These are phyloP conservation scores for Apolygus lucorum DNA, from an alignment of 1,140 invertebrate species.

Conservation along the genomic window DNA sequence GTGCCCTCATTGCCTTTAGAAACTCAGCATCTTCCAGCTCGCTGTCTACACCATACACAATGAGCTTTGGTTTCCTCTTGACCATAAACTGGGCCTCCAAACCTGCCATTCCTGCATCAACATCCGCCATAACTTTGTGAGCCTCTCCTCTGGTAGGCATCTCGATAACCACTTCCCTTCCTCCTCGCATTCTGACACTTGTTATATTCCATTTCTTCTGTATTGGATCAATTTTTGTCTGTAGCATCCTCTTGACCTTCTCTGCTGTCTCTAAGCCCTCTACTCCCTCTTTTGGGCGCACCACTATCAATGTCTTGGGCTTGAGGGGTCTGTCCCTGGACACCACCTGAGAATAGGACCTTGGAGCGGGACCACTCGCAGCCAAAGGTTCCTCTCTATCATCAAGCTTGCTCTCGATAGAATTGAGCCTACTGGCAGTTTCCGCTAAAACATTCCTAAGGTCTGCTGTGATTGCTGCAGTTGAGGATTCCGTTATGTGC, in stretches of 20 bases:
- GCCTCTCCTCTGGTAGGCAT: not conserved
- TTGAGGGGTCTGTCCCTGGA: no score
- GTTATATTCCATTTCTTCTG: not conserved
- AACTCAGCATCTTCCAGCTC: not conserved
- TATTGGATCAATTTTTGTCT: not conserved
- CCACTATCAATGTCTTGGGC: not conserved
- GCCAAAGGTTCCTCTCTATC: no score
- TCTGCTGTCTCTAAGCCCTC: not conserved
- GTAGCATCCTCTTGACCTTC: not conserved
- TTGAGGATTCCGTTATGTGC: no score
- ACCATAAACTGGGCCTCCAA: not conserved
- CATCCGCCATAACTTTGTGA: not conserved
- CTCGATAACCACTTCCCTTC: not conserved
- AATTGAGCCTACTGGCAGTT: no score
- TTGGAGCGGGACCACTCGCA: no score
- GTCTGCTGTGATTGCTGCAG: no score
- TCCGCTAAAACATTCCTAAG: no score
- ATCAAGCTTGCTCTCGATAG: no score
- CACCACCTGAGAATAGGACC: no score
- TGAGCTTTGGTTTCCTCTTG: not conserved
- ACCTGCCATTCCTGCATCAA: not conserved
- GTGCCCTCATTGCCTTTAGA: no score
- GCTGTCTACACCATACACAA: not conserved
- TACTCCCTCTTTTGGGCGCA: not conserved
- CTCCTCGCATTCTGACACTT: not conserved